Base-by-base conservation (phyloP, 2,113 vertebrate species). In the Crocuta crocuta region DNA sequence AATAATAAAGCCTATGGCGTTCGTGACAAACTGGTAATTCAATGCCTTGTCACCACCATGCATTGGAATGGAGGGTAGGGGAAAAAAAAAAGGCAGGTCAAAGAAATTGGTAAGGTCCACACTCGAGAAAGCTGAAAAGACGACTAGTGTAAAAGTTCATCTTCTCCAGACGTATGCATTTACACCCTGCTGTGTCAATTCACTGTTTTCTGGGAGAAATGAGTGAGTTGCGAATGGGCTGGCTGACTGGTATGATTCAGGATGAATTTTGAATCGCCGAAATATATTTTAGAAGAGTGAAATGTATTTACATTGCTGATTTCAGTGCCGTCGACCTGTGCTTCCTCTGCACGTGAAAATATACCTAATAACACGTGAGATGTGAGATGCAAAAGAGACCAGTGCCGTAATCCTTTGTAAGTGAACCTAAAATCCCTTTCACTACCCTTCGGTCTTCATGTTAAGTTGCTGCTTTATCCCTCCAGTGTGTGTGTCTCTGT, bases 1-100 rank as follows among this genome's bases (percentile, higher is more conserved):
- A 98, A 97, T 73, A 98, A 97, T 97, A 98, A 99, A 98, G 98
- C 98, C 98, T 95, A 97, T 98, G 98, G 98, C 96, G 98, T 98
- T 98, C 96, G 98, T 98, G 98, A 99, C 99, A 98, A 98, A 99
- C 98, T 98, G 98, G 98, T 98, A 99, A 99, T 99, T 98, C 98
- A 98, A 98, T 98, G 98, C 98, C 98, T 98, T 98, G 98, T 99
- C 98, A 99, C 98, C 84, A 74, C 98, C 97, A 76, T 90, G 97
- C 97, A 96, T 94, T 97, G 96, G 91, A 96, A 96, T 83, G 92
- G 91, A 33, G 70, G 80, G 84, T 19, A 55, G 13, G 16, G 53
- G 91, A 94, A 0, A 86, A 89, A 89, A 89, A 89, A 86, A 31
- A 43, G 89, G 19, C 26, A 97, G 98, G 97, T 85, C 97, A 97